A percentile compares a stretch with the other conserved stretches of the same genome.
Conservation (phyloP, 2,888 invertebrate species). For the Pollenia labialis region DNA sequence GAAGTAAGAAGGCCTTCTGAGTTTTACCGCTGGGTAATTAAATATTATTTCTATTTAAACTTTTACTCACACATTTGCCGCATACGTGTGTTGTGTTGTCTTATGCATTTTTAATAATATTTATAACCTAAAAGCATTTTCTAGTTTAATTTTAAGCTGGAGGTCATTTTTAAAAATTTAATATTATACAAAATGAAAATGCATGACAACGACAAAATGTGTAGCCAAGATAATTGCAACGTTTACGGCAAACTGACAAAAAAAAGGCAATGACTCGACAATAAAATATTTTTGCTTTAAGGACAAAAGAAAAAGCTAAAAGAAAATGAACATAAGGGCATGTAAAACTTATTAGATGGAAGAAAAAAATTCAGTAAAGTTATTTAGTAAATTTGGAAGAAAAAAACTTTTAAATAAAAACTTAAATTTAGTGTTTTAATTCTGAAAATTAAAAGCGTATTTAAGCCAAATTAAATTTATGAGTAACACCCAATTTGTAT, state of each 20-base stretch:
- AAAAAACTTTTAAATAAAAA: too few species aligned
- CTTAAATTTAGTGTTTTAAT: too few species aligned
- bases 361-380: too few species aligned
- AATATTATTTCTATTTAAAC: neutral
- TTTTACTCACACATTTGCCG: neutral
- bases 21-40: too few species aligned
- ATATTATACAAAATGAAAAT: neutral
- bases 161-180: neutral
- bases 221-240: constrained; percentile 9
- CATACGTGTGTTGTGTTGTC: neutral
- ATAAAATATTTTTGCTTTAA: neutral
- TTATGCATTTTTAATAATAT: constrained; percentile 10
- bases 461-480: too few species aligned
- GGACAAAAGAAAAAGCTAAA: neutral
- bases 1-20: too few species aligned
- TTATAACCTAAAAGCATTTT: constrained; percentile 3
- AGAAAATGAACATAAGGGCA: constrained; percentile 17
- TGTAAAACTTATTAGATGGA: too few species aligned
- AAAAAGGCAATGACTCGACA: neutral
- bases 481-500: too few species aligned
- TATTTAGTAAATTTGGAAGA: too few species aligned
- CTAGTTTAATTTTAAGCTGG: neutral
- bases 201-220: neutral
- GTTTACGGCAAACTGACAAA: neutral
- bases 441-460: too few species aligned